These are phyloP conservation scores for Ornithoptera priamus DNA, from an alignment of 2,888 invertebrate species.

Conservation along the genomic window DNA sequence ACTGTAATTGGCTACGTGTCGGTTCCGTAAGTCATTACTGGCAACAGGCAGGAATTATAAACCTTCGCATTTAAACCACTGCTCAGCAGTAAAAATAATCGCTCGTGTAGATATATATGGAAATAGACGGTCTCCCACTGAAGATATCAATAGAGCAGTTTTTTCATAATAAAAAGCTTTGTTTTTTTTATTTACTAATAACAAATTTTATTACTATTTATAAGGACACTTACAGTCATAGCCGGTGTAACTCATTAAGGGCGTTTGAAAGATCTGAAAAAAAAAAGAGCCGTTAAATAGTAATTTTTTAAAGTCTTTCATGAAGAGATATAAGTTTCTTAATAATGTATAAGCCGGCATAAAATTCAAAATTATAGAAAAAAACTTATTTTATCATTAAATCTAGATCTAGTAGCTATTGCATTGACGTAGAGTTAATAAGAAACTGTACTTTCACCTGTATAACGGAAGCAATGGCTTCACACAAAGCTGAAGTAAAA, in stretches of 20 bases:
- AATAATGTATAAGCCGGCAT: too few relatives aligned
- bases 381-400: too few relatives aligned
- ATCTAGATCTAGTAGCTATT: not conserved
- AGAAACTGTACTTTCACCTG: not conserved
- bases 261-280: conserved; percentile 6
- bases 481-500: conserved; percentile 1
- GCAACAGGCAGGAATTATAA: too few relatives aligned
- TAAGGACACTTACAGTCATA: conserved; percentile 22
- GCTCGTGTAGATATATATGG: too few relatives aligned
- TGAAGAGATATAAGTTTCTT: not conserved
- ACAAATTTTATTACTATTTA: not conserved
- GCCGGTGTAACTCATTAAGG: conserved; percentile 14
- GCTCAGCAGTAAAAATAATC: too few relatives aligned
- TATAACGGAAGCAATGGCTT: conserved; percentile 8
- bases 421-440: not conserved
- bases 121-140: too few relatives aligned
- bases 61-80: too few relatives aligned
- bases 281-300: not conserved
- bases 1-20: too few relatives aligned
- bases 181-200: not conserved
- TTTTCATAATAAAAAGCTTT: not conserved
- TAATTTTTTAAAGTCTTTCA: not conserved
- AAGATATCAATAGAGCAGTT: too few relatives aligned
- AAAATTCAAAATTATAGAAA: too few relatives aligned
- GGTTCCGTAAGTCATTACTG: too few relatives aligned